A percentile compares a stretch with the other conserved stretches of the same genome.
Conservation (phyloP, 2,888 invertebrate genomes). For the Brenthis hecate region DNA sequence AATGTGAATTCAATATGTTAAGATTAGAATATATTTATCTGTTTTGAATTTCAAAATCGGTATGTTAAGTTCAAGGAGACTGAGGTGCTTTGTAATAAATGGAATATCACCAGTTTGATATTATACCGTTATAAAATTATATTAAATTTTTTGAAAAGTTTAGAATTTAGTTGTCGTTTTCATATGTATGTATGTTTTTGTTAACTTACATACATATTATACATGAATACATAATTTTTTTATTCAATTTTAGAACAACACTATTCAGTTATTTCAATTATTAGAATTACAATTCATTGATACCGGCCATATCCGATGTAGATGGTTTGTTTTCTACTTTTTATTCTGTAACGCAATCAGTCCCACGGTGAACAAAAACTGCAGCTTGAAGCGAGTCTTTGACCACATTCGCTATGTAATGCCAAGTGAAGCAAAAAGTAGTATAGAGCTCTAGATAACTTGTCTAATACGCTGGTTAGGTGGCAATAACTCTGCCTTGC, state of each 20-base stretch:
- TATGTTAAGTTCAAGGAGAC: constrained; percentile 37
- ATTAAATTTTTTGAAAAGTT: neutral
- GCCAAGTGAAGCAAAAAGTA: constrained; percentile 51
- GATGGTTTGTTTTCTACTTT: constrained; percentile 2
- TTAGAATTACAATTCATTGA: constrained; percentile 10
- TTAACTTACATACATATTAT: too few relatives aligned
- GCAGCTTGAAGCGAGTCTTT: constrained; percentile 39
- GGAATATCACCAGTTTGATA: constrained; percentile 20
- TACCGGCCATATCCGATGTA: neutral
- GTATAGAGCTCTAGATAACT: constrained; percentile 45
- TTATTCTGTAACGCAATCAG: constrained; percentile 29
- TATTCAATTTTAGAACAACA: constrained; percentile 1
- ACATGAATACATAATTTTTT: too few relatives aligned
- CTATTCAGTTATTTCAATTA: constrained; percentile 2
- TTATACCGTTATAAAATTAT: constrained; percentile 8
- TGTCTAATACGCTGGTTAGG: constrained; percentile 41
- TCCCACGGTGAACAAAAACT: constrained; percentile 38
- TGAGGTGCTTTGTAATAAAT: constrained; percentile 19
- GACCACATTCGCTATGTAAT: constrained; percentile 46
- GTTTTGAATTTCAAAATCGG: constrained; percentile 32
- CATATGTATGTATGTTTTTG: neutral
- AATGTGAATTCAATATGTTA: constrained; percentile 19
- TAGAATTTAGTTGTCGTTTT: neutral
- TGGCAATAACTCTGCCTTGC: constrained; percentile 35
- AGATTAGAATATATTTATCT: constrained; percentile 31